Conservation (phyloP, 2,888 invertebrate genomes). For the Parasteatoda lunata region DNA sequence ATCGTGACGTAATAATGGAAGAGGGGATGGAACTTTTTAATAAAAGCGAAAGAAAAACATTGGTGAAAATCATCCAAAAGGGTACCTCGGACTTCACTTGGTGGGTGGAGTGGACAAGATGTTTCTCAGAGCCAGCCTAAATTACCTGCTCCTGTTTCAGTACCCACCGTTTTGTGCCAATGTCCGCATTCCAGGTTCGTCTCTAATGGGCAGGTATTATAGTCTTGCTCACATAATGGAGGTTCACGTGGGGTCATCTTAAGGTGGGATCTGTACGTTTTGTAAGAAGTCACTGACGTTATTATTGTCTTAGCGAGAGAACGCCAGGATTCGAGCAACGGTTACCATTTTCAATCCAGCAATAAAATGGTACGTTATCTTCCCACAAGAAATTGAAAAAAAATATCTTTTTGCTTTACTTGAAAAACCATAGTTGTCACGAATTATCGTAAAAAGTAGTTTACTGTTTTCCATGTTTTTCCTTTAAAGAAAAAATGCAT, state of each 20-base stretch:
- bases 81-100: neutral
- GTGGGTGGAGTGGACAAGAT: conserved; percentile 54
- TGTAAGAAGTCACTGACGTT: conserved; percentile 7
- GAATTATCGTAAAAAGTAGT: too few species aligned
- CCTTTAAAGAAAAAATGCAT: too few species aligned
- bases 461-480: too few species aligned
- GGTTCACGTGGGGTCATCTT: conserved; percentile 23
- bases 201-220: conserved; percentile 46
- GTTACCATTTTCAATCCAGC: too few species aligned
- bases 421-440: too few species aligned
- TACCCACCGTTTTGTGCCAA: conserved; percentile 17
- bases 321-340: too few species aligned
- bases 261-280: conserved; percentile 20
- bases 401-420: too few species aligned
- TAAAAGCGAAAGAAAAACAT: conserved; percentile 20
- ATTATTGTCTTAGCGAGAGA: neutral
- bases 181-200: conserved; percentile 44
- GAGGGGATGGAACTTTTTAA: conserved; percentile 3
- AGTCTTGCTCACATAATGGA: conserved; percentile 13
- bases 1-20: conserved; percentile 41
- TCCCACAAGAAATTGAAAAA: too few species aligned
- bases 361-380: too few species aligned
- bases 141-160: conserved; percentile 43
- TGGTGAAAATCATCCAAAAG: conserved; percentile 12
- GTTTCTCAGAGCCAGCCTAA: conserved; percentile 37